phyloP scores from a whole-genome alignment of 2,113 vertebrate genomes.

The Eulemur rufifrons region DNA sequence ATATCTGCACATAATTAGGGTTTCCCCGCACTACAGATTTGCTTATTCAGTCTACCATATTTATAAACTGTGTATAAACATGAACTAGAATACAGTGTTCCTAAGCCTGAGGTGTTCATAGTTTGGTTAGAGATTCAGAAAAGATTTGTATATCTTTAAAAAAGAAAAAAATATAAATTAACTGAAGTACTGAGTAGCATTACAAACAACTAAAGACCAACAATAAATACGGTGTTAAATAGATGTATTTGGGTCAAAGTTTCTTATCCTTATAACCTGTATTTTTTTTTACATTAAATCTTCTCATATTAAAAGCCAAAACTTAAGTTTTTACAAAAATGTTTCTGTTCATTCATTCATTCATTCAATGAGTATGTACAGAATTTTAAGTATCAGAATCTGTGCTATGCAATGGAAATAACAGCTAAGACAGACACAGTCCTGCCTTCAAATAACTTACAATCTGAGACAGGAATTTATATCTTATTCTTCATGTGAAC shows the following conservation, averaged over 20 bases:
- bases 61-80: neutral
- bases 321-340: conserved; percentile 2
- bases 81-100: neutral
- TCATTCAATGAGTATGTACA: neutral
- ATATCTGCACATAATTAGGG: neutral
- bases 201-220: conserved; percentile 36
- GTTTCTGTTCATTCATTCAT: neutral
- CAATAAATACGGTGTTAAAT: neutral
- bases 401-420: conserved; percentile 29
- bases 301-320: conserved; percentile 30
- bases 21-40: neutral
- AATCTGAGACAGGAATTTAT: neutral
- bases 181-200: neutral
- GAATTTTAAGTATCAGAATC: conserved; percentile 33
- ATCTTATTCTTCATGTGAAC: neutral
- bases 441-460: neutral
- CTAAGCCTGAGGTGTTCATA: neutral
- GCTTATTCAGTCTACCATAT: neutral
- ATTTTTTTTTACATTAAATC: neutral
- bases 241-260: neutral
- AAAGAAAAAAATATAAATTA: neutral
- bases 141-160: neutral
- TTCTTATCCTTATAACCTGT: conserved; percentile 11
- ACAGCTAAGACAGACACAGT: neutral
- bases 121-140: conserved; percentile 37